Evolutionary conservation across 2,888 invertebrate genomes (phyloP).

Genomic region (Silvanus unidentatus): DNA sequence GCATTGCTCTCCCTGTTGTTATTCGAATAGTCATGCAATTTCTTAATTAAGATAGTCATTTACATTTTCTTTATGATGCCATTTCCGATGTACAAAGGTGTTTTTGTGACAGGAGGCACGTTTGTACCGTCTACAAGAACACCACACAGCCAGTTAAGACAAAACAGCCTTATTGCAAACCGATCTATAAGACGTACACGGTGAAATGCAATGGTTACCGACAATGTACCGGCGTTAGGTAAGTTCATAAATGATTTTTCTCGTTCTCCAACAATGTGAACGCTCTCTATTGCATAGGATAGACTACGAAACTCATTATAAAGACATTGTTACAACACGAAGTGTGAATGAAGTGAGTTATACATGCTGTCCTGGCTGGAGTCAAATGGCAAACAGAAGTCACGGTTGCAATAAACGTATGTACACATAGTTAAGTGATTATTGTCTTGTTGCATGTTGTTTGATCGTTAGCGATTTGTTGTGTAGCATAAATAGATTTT

Average conservation of each 20-base stretch:
- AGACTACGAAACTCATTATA: conserved; percentile 51
- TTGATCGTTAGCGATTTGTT: neutral
- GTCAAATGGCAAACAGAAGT: conserved; percentile 49
- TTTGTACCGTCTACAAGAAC: conserved; percentile 50
- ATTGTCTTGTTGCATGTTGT: neutral
- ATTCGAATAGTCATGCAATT: neutral
- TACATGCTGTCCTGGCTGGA: conserved; percentile 60
- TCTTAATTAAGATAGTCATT: neutral
- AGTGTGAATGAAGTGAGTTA: conserved; percentile 48
- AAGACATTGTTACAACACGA: conserved; percentile 46
- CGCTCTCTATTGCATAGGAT: neutral
- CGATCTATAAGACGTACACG: conserved; percentile 50
- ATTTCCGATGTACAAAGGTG: too few relatives aligned
- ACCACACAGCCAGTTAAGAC: conserved; percentile 49
- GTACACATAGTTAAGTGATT: conserved; percentile 29
- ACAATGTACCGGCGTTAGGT: conserved; percentile 51
- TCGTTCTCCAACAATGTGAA: neutral
- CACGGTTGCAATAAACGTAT: conserved; percentile 60
- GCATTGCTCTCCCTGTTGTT: too few relatives aligned
- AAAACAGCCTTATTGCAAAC: conserved; percentile 50
- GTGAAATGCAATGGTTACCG: conserved; percentile 50
- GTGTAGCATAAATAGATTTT: neutral
- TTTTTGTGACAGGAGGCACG: conserved; percentile 53
- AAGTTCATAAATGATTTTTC: conserved; percentile 14
- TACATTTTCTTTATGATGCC: conserved; percentile 26